These are phyloP conservation scores for Papilio protenor DNA, from an alignment of 2,888 invertebrate genomes.

Conservation along the genomic window DNA sequence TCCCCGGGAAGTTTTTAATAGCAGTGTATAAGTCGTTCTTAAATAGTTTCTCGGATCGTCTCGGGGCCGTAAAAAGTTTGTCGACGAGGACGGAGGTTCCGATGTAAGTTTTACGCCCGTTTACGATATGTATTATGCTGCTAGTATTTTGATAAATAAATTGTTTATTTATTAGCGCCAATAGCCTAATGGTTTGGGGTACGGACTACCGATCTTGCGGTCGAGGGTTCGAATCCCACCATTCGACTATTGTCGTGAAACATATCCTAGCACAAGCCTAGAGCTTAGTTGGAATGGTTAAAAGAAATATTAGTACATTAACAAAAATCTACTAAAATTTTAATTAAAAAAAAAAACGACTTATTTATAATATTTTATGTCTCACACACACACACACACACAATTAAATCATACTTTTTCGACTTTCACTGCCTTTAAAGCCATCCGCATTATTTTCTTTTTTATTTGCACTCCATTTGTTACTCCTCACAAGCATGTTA, in stretches of 20 bases:
- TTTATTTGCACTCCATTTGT: neutral
- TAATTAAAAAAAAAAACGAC: too few relatives aligned
- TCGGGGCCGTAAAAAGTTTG: constrained; percentile 62
- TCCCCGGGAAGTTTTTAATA: constrained; percentile 63
- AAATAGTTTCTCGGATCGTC: constrained; percentile 62
- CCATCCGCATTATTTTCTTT: neutral
- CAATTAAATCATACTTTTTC: neutral
- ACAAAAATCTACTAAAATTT: too few relatives aligned
- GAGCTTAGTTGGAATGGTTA: too few relatives aligned
- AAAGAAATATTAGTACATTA: too few relatives aligned
- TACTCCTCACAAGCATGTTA: too few relatives aligned
- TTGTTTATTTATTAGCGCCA: constrained; percentile 22
- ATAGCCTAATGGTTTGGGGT: too few relatives aligned
- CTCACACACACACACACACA: neutral
- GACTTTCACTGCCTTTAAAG: too few relatives aligned
- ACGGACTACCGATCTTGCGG: too few relatives aligned
- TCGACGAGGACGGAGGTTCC: constrained; percentile 48
- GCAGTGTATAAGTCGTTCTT: constrained; percentile 71
- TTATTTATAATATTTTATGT: neutral
- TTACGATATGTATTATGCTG: constrained; percentile 13
- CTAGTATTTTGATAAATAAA: constrained; percentile 29
- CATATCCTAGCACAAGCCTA: too few relatives aligned
- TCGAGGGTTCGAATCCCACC: too few relatives aligned
- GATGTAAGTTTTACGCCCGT: constrained; percentile 15
- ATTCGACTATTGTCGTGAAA: too few relatives aligned